A percentile compares a stretch with the other conserved stretches of the same genome.
Conservation (phyloP, 2,888 invertebrate genomes). For the Nymphalis urticae region DNA sequence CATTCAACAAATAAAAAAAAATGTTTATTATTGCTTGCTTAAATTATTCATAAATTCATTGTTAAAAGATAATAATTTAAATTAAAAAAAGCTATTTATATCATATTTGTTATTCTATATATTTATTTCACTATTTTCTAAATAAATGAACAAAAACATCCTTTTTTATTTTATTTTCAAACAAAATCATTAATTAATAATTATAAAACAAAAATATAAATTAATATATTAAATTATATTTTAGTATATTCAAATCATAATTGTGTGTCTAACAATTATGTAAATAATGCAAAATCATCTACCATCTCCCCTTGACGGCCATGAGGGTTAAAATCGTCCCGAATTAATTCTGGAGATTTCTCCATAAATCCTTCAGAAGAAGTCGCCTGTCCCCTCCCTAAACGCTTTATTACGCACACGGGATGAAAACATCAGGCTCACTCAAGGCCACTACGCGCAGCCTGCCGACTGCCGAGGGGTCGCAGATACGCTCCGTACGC, state of each 20-base stretch:
- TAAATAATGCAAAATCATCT: constrained; percentile 49
- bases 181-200: background rate
- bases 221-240: background rate
- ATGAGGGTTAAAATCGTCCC: constrained; percentile 60
- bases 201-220: background rate
- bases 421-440: constrained; percentile 78
- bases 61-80: background rate
- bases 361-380: constrained; percentile 76
- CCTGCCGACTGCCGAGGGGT: constrained; percentile 47
- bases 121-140: constrained; percentile 15
- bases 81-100: too few species aligned
- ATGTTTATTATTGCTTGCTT: background rate
- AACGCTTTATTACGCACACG: constrained; percentile 78
- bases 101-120: background rate
- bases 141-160: constrained; percentile 15
- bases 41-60: background rate
- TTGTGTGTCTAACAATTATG: constrained; percentile 42
- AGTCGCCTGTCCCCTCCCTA: constrained; percentile 74
- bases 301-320: constrained; percentile 48
- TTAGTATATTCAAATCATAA: constrained; percentile 24
- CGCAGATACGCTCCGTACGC: constrained; percentile 43
- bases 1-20: background rate
- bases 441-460: constrained; percentile 75
- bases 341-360: constrained; percentile 76
- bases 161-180: background rate